Evolutionary conservation across 2,888 invertebrate species (phyloP).

Genomic region (Melitaea athalia): DNA sequence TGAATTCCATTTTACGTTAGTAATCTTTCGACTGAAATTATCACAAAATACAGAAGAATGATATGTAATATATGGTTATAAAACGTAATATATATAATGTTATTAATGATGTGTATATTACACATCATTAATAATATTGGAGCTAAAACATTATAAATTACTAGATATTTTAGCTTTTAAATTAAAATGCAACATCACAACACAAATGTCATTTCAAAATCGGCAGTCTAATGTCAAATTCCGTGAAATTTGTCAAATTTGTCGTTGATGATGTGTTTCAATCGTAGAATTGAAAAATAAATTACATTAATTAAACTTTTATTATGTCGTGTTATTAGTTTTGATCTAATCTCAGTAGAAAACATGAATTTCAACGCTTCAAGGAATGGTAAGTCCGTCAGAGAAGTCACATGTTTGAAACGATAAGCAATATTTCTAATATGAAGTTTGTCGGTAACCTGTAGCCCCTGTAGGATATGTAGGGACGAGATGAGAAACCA

Average conservation of each 20-base stretch:
- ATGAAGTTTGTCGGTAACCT: conserved; percentile 7
- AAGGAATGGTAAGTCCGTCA: conserved; percentile 66
- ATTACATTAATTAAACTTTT: conserved; percentile 50
- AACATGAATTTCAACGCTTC: conserved; percentile 79
- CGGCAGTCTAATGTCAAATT: conserved; percentile 43
- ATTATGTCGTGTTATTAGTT: conserved; percentile 56
- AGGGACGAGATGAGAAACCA: too few relatives aligned
- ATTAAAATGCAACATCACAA: conserved; percentile 16
- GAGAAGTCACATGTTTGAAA: conserved; percentile 8
- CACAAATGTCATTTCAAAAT: conserved; percentile 28
- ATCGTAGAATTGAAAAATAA: conserved; percentile 52
- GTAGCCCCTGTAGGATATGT: conserved; percentile 1
- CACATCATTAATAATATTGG: too few relatives aligned
- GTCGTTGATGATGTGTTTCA: conserved; percentile 73
- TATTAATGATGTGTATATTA: too few relatives aligned
- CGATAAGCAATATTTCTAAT: neutral
- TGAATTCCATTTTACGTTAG: neutral
- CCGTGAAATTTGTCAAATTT: conserved; percentile 50
- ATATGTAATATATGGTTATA: too few relatives aligned
- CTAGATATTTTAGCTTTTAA: conserved; percentile 16
- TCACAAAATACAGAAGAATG: too few relatives aligned
- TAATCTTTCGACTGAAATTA: too few relatives aligned
- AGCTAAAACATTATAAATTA: conserved; percentile 18
- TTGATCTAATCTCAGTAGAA: conserved; percentile 43
- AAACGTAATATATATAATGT: too few relatives aligned